Evolutionary conservation across 1,140 invertebrate species (phyloP), one percentile per base, ranked within the genome.

Genomic region (Drosophila bifasciata): DNA sequence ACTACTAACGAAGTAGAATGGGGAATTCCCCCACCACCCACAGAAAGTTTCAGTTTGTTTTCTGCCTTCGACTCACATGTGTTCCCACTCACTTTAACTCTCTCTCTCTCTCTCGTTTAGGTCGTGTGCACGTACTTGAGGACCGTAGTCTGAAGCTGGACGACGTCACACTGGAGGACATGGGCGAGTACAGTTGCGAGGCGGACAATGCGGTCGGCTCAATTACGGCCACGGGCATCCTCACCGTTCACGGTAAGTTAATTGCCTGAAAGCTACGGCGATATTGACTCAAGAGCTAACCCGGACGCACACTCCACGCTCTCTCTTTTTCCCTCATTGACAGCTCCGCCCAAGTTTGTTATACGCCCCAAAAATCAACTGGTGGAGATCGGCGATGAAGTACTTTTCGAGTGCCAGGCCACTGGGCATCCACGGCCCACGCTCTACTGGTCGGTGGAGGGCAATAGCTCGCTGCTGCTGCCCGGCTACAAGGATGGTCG

Each of bases 101-200:
- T 44, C 62, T 67, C 28, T 52, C 52, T 15, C 19, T 39, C 23
- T 59, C 17, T 56, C 49, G 39, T 45, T 43, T 63, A 73, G 94
- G 93, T 55, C 93, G 96, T 90, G 95, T 96, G 64, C 94, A 95
- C 79, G 94, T 97, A 55, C 93, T 96, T 63, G 95, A 96, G 83
- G 96, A 97, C 92, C 94, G 95, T 55, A 96, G 95, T 78, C 93
- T 97, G 39, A 93, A 95, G 75, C 93, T 98, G 63, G 95, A 96
- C 90, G 93, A 95, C 77, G 94, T 97, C 25, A 94, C 93, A 50
- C 91, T 95, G 56, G 93, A 93, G 66, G 98, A 99, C 91, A 96
- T 97, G 91, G 98, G 97, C 61, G 96, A 97, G 78, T 98, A 98
- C 91, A 96, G 95, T 45, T 99, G 97, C 92, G 97, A 98, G 90